Percentiles rank a stretch among this genome's conserved stretches.
Evolutionary conservation across 2,797 vertebrate genomes (phyloP).

Genomic region (Falco novaeseelandiae): DNA sequence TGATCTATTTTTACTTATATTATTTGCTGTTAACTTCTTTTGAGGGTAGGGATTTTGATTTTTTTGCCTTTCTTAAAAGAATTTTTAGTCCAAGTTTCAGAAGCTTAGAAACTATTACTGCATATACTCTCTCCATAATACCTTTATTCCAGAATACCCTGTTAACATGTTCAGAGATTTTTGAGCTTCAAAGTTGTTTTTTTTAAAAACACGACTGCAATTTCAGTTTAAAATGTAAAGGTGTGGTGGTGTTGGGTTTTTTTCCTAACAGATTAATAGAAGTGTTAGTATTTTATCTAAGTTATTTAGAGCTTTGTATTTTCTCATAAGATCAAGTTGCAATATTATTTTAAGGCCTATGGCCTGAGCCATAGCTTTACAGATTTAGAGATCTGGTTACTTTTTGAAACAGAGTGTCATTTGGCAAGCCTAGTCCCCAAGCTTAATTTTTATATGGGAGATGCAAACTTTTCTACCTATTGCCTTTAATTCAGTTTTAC

Average conservation of each 20-base stretch:
- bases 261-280: background rate
- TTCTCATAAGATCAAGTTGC: background rate
- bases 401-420: background rate
- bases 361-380: background rate
- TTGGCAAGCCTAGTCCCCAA: background rate
- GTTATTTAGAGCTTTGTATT: background rate
- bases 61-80: background rate
- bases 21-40: background rate
- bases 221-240: background rate
- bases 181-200: background rate
- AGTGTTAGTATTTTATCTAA: background rate
- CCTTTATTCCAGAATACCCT: background rate
- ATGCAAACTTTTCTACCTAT: background rate
- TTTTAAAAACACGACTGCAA: background rate
- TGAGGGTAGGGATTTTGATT: background rate
- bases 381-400: background rate
- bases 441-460: background rate
- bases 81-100: background rate
- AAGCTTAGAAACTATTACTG: background rate
- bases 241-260: background rate
- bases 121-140: background rate
- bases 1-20: background rate
- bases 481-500: background rate
- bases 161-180: background rate
- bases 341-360: background rate